Base-by-base conservation (phyloP, 2,797 vertebrate genomes). In the Eleutherodactylus coqui region DNA sequence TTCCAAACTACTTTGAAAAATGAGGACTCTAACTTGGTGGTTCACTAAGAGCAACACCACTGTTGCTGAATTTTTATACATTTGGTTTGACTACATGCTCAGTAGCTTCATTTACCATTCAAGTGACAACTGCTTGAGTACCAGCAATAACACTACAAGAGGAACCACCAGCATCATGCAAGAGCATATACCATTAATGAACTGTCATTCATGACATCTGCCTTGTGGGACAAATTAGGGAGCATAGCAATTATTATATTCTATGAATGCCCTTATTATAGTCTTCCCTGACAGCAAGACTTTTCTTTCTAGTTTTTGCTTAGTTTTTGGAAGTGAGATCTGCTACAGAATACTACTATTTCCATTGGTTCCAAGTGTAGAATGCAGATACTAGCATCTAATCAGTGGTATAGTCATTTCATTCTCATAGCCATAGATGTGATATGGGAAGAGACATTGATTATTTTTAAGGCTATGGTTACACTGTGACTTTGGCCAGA, bases 201-300 rank as follows among this genome's bases (percentile, higher is more conserved):
- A 49, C 45, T 51, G 47, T 47, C 47, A 49, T 75, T 47, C 47
- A 47, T 32, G 73, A 47, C 73, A 47, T 47, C 43, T 75, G n/a
- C n/a, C 29, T 29, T 51, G n/a, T 29, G 47, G 47, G 73, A 47
- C 41, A 51, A 49, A 75, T 47, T 75, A 47, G 51, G 27, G 41
- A 19, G 73, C 43, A 49, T 8, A 47, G n/a, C 47, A 51, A 51
- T 75, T 41, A 70, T 70, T 75, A 75, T 75, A 45, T 75, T 75
- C 47, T 75, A 49, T 75, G 34, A 47, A 70, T 70, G 14, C 67
- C 36, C 67, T 70, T 70, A 41, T 70, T 70, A n/a, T 70, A 70
- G 36, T 41, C 21, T 21, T 11, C 36, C 24, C 24, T 70, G 67
- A 70, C 67, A 70, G 67, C 36, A 70, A 70, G 36, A 70, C n/a